A percentile compares a stretch with the other conserved stretches of the same genome.
Evolutionary conservation across 2,113 vertebrate species (phyloP).

Genomic region (Tupaia chinensis): DNA sequence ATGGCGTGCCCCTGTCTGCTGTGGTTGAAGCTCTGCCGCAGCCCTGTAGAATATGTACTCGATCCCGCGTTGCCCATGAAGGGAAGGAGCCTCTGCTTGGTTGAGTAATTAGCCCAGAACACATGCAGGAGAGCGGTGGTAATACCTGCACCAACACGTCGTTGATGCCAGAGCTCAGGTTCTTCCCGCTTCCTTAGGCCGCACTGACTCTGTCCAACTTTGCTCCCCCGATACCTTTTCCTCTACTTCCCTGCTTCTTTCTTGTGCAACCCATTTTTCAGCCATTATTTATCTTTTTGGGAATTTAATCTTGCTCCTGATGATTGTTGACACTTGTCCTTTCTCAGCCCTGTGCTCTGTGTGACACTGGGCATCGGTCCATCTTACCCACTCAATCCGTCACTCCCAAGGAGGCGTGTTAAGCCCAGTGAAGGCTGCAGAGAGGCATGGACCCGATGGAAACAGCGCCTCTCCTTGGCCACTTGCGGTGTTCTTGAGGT

Average conservation of each 20-base stretch:
- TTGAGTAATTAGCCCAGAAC: neutral
- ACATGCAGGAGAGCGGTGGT: neutral
- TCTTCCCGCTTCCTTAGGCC: neutral
- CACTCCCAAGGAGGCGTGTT: no score
- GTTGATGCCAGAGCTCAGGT: rapidly evolving
- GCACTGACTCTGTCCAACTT: neutral
- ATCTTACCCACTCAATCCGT: rapidly evolving
- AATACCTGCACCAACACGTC: neutral
- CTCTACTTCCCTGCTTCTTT: neutral
- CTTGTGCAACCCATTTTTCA: neutral
- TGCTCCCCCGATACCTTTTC: neutral
- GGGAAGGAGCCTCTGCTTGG: neutral
- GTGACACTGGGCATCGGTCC: neutral
- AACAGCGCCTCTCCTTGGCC: neutral
- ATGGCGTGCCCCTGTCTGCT: no score
- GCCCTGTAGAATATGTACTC: neutral
- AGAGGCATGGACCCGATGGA: neutral
- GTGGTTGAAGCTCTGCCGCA: neutral
- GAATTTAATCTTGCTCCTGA: neutral
- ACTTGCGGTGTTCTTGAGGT: neutral
- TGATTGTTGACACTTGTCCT: neutral
- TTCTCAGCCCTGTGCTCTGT: neutral
- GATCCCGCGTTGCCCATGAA: neutral
- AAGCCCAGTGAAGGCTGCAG: neutral
- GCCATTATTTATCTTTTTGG: neutral